Evolutionary conservation across 2,113 vertebrate genomes (phyloP), one percentile per base, ranked within the genome.

Genomic region (Hylia prasina): DNA sequence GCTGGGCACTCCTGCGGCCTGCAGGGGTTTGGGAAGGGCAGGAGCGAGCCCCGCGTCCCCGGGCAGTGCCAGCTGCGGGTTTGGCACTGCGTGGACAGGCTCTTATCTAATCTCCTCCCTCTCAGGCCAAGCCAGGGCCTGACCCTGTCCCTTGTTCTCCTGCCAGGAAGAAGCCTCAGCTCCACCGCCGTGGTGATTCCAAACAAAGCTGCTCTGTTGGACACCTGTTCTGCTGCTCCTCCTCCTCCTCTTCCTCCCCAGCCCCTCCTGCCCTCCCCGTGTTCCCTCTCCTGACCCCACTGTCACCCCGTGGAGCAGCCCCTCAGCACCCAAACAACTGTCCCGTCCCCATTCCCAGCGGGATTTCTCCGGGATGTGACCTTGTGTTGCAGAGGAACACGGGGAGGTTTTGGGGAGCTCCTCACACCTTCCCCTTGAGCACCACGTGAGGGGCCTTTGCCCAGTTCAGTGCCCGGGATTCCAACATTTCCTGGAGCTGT

Each of bases 311-410:
- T 4, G 4, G 1, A 81, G 51, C 87, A 68, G 81, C 19, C 66
- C 53, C 45, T 45, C 61, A 72, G 76, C 61, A 76, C 40, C 71
- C 48, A 44, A 50, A 80, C 8, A 3, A n/a, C 17, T 11, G 5
- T 79, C 42, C n/a, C 24, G 12, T 15, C 56, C 35, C 0, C 3
- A 1, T 77, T 80, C 42, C 42, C n/a, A 28, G 13, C 0, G 1
- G 22, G 13, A 79, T 56, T 94, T 40, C 57, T 40, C 13, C 0
- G 0, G 56, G 53, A 48, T 68, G 25, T 1, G 25, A 17, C 70
- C 44, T 64, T 60, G 60, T 37, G 20, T n/a, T n/a, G 42, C 77
- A 64, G 27, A 71, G 21, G 60, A 84, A 42, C 7, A 6, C 28
- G 31, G 12, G 37, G 80, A 82, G 3, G 1, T 20, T 63, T 92